Conservation (phyloP, 2,888 invertebrate species). For the Drosophila villosipedis region DNA sequence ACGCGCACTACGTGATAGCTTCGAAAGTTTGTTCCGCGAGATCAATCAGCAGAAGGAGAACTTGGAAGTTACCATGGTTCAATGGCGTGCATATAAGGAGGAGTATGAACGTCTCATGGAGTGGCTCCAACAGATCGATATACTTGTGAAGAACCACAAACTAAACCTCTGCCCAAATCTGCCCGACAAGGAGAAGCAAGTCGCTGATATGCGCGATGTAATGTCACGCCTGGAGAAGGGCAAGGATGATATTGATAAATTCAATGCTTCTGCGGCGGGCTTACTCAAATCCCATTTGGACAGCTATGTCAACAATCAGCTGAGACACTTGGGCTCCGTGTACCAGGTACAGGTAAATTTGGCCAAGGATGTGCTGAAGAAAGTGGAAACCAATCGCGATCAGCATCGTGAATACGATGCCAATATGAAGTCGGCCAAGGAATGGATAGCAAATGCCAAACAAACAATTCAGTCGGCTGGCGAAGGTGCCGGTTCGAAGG, state of each 20-base stretch:
- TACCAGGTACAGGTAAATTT: conserved; percentile 95
- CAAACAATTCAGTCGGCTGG: conserved; percentile 92
- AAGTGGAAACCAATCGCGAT: conserved; percentile 94
- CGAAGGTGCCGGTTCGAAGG: conserved; percentile 92
- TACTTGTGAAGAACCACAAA: conserved; percentile 95
- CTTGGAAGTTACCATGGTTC: conserved; percentile 91
- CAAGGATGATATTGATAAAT: conserved; percentile 92
- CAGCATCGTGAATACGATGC: conserved; percentile 93
- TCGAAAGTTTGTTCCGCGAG: conserved; percentile 93
- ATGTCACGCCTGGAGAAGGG: conserved; percentile 91
- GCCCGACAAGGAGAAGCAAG: conserved; percentile 93
- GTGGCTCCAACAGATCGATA: conserved; percentile 96
- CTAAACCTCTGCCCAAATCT: conserved; percentile 92
- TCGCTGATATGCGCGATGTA: conserved; percentile 92
- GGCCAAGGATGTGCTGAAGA: conserved; percentile 95
- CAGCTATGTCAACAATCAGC: conserved; percentile 94
- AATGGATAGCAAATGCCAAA: conserved; percentile 95
- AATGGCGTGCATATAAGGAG: conserved; percentile 96
- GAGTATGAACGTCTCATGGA: conserved; percentile 96
- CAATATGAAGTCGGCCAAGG: conserved; percentile 90
- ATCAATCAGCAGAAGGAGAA: conserved; percentile 94
- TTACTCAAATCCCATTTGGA: conserved; percentile 93
- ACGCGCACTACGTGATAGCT: conserved; percentile 93
- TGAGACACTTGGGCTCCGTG: conserved; percentile 93
- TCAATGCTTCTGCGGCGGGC: conserved; percentile 92